Conservation (phyloP, 2,113 vertebrate species). For the Arenaria interpres region DNA sequence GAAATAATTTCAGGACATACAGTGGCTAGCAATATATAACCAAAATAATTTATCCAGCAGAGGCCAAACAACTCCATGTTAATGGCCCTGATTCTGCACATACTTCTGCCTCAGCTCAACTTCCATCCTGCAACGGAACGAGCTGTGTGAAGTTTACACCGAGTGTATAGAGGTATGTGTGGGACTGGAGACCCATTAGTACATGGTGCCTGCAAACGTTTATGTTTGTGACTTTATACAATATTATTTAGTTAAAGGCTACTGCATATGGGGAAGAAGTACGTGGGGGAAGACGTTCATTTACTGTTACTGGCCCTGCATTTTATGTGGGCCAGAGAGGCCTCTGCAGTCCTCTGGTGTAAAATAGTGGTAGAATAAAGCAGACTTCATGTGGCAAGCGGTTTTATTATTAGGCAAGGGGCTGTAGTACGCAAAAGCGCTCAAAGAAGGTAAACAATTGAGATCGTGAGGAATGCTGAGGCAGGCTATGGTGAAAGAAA, state of each 20-base stretch:
- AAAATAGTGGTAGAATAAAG: not conserved
- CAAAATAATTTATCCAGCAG: not conserved
- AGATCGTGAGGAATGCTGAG: not conserved
- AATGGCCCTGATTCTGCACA: not conserved
- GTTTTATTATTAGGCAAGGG: not conserved
- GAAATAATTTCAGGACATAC: not conserved
- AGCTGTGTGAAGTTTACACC: not conserved
- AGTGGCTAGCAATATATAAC: not conserved
- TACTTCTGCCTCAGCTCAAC: not conserved
- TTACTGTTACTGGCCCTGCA: not conserved
- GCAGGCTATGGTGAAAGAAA: not conserved
- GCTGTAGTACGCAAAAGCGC: not conserved
- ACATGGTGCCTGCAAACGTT: not conserved
- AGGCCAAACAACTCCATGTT: not conserved
- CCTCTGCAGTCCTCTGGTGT: not conserved
- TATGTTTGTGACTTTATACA: not conserved
- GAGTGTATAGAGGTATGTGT: too few species aligned
- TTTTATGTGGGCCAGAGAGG: not conserved
- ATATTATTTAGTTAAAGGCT: not conserved
- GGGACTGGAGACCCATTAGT: not conserved
- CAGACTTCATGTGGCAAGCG: not conserved
- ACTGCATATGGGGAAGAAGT: not conserved
- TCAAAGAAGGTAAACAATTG: not conserved
- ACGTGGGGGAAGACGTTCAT: not conserved
- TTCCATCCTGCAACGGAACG: rapidly evolving